Evolutionary conservation across 2,888 invertebrate species (phyloP), one percentile per base, ranked within the genome.

Genomic region (Biston stratarius): DNA sequence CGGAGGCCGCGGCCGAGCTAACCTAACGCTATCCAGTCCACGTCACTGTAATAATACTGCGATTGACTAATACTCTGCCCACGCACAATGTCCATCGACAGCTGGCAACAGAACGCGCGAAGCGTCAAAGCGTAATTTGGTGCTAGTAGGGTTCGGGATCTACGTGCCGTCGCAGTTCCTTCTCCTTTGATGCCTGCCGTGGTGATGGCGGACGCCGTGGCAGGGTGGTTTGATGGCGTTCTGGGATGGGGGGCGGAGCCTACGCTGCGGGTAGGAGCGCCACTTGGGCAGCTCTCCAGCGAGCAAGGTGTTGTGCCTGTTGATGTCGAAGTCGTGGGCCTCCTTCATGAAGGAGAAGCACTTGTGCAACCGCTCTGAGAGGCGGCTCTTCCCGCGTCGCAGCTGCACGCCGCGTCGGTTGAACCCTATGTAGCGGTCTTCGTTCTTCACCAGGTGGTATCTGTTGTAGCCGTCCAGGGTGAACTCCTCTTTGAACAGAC

Each of bases 401-500:
- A 95, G 89, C 80, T 95, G 95, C 76, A 88, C 83, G 61, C 96
- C 96, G 73, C 89, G 88, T 77, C 91, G 91, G 89, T 95, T 95
- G 94, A 96, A 96, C 76, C 95, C 95, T 83, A 96, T 93, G 88
- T 94, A 95, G 78, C 95, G 95, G 81, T 94, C 92, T 77, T 87
- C 86, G 88, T 95, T 94, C 78, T 91, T 94, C 84, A 93, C 95
- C 82, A 95, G 94, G 78, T 92, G 94, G 90, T 95, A 96, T 87
- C 94, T 94, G 90, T 95, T 94, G 92, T 95, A 96, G 82, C 95
- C 95, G 81, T 94, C 94, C 81, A 94, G 90, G n/a, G 59, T 59
- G 91, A 95, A 94, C 80, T 94, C 94, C 89, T 96, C 96, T 89
- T 94, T 94, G 94, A 96, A 96, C 78, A 95, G 94, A 87, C 96